These are phyloP conservation scores for Lepilemur septentrionalis DNA, from an alignment of 2,797 vertebrate genomes.

Conservation along the genomic window DNA sequence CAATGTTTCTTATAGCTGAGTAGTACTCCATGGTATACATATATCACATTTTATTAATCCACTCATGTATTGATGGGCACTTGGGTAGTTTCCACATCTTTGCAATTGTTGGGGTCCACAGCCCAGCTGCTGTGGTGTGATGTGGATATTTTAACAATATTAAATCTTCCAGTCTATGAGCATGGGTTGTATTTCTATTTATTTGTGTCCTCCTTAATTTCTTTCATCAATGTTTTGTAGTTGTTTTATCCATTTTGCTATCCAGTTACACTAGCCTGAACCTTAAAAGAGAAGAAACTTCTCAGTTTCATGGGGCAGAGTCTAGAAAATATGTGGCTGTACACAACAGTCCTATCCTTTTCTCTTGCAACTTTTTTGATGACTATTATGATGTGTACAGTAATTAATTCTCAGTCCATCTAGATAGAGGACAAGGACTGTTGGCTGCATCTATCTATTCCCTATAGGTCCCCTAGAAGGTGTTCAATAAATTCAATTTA, in stretches of 20 bases:
- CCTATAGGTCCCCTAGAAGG: not conserved
- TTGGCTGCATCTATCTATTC: not conserved
- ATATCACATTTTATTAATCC: too few relatives aligned
- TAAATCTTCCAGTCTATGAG: not conserved
- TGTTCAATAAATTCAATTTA: conserved; percentile 1
- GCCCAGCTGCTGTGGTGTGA: too few relatives aligned
- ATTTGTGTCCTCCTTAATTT: not conserved
- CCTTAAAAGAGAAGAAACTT: not conserved
- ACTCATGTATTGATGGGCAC: too few relatives aligned
- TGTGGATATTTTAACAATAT: not conserved
- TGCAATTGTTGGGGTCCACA: too few relatives aligned
- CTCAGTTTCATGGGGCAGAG: not conserved
- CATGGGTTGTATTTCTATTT: not conserved
- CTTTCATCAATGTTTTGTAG: not conserved
- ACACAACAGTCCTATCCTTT: not conserved
- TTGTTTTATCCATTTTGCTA: conserved; percentile 4
- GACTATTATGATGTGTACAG: not conserved
- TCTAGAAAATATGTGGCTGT: not conserved
- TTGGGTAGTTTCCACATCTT: too few relatives aligned
- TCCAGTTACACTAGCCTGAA: not conserved
- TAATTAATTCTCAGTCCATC: not conserved
- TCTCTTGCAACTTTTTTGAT: not conserved
- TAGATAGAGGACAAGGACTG: not conserved
- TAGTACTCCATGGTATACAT: too few relatives aligned
- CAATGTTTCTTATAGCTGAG: too few relatives aligned